phyloP scores from a whole-genome alignment of 2,113 vertebrate genomes.

The Elachura formosa region DNA sequence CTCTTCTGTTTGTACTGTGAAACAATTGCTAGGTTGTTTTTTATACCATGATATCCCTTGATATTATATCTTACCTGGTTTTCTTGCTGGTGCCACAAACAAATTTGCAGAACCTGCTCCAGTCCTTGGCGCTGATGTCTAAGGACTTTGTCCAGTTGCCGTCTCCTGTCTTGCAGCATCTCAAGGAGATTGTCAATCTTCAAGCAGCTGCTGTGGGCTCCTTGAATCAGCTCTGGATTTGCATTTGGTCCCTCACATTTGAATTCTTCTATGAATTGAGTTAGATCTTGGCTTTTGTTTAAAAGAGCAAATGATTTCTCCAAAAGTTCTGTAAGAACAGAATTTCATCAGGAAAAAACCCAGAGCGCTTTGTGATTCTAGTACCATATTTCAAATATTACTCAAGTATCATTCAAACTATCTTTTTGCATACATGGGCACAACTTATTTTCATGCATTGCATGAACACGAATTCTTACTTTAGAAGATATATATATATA shows the following conservation, averaged over 20 bases:
- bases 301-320: constrained; percentile 83
- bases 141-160: constrained; percentile 76
- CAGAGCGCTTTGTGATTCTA: not conserved
- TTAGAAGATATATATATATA: not conserved
- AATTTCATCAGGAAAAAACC: not conserved
- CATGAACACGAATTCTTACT: not conserved
- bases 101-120: constrained; percentile 72
- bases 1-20: not conserved
- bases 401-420: not conserved
- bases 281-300: constrained; percentile 82
- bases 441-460: not conserved
- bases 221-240: constrained; percentile 66
- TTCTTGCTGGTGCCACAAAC: constrained; percentile 79
- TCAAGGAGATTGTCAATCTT: constrained; percentile 85
- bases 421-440: not conserved
- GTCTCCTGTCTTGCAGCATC: constrained; percentile 84
- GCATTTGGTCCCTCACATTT: constrained; percentile 75
- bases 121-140: constrained; percentile 68
- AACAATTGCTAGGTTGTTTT: not conserved
- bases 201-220: constrained; percentile 73
- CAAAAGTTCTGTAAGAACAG: constrained; percentile 76
- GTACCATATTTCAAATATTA: not conserved
- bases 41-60: not conserved
- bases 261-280: constrained; percentile 81
- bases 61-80: constrained; percentile 65